Evolutionary conservation across 2,113 vertebrate species (phyloP), one percentile per base, ranked within the genome.

Genomic region (Sula dactylatra): DNA sequence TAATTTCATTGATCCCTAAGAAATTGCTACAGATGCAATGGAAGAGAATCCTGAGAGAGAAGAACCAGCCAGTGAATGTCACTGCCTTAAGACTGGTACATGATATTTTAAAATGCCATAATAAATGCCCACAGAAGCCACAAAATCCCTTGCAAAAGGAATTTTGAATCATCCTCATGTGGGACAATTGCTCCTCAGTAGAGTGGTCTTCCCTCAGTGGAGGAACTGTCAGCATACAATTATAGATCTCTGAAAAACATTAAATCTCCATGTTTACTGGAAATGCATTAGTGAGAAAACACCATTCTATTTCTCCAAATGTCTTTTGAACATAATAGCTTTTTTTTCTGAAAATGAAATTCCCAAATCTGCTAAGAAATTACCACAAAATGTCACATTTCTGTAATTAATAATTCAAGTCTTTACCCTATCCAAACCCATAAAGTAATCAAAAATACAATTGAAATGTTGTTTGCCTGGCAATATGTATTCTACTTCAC

Each of bases 371-470:
- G 85, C 88, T 83, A 92, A 96, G 89, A 93, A 95, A 95, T 92
- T 47, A 69, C 89, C 44, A 70, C 88, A 78, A 90, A 70, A 83
- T 93, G 67, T 88, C 90, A 96, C 82, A 86, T 56, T 66, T 82
- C 58, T 93, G 71, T 93, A 97, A 94, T 96, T 96, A 94, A 96
- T 96, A 97, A 94, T 96, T 94, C 64, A 93, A 85, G 74, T 61
- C 40, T 94, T 84, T 82, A 92, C 82, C 82, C 61, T 64, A 87
- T 29, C 47, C 80, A 65, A 93, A 36, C 66, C 85, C 92, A 77
- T 77, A 90, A 95, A 97, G 93, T 94, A 96, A 96, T 95, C 71
- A 91, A 96, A 95, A 95, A 82, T 82, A 93, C 71, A 91, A 92
- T 59, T 66, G 67, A 85, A 93, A 93, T 95, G 80, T 55, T 97